phyloP scores from a whole-genome alignment of 2,797 vertebrate species.

The Catharus ustulatus region DNA sequence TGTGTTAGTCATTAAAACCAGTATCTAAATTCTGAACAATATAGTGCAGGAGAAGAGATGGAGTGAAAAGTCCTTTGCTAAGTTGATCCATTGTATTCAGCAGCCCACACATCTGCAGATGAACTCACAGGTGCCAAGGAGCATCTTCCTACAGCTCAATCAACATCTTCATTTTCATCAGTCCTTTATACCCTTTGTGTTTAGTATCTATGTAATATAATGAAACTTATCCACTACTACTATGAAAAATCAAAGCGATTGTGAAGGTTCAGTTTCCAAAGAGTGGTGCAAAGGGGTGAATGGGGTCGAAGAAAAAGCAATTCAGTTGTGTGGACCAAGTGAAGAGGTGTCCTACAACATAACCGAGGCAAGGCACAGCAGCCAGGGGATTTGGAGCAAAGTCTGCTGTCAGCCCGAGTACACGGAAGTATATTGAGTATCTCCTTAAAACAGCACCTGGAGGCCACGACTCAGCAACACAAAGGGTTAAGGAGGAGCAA shows the following conservation, averaged over 20 bases:
- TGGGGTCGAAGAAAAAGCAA: not conserved
- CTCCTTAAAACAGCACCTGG: not conserved
- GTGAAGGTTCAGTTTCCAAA: not conserved
- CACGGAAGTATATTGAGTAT: accelerated
- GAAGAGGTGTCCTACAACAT: not conserved
- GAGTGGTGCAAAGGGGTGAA: not conserved
- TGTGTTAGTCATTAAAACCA: not conserved
- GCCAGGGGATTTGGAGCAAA: not conserved
- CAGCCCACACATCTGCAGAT: not conserved
- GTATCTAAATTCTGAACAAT: not conserved
- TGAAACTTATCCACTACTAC: not conserved
- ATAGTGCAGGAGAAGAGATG: not conserved
- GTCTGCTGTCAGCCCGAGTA: accelerated
- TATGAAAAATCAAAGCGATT: not conserved
- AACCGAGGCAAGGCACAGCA: not conserved
- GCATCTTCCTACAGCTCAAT: not conserved
- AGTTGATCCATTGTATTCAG: not conserved
- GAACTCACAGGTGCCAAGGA: not conserved
- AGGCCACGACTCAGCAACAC: not conserved
- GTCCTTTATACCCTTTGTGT: not conserved
- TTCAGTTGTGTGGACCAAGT: not conserved
- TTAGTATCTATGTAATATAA: not conserved
- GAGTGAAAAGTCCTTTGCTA: not conserved
- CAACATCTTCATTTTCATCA: not conserved
- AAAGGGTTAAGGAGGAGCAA: not conserved